Percentiles rank a stretch among this genome's conserved stretches.
These are phyloP conservation scores for Caenorhabditis sp. DNA, from an alignment of 2,888 invertebrate species.

Conservation along the genomic window DNA sequence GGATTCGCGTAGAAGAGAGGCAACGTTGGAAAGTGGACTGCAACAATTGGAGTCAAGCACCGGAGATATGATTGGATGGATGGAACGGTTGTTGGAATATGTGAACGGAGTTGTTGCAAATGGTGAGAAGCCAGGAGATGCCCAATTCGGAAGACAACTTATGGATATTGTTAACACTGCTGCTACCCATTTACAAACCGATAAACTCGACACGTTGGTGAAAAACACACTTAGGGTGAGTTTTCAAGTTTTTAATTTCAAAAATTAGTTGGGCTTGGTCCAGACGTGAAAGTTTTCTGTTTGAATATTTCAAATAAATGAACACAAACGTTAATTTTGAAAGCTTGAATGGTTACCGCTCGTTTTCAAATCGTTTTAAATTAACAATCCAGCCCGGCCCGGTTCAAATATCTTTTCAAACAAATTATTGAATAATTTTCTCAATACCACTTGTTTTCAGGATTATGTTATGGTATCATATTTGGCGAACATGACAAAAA, in stretches of 20 bases:
- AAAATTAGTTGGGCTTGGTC: too few species aligned
- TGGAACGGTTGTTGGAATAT: conserved; percentile 62
- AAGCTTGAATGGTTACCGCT: background rate
- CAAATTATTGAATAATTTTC: too few species aligned
- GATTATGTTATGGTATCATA: conserved; percentile 97
- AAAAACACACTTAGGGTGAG: conserved; percentile 88
- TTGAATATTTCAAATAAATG: too few species aligned
- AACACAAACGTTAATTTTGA: too few species aligned
- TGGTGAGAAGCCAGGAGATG: conserved; percentile 77
- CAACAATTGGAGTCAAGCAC: conserved; percentile 88
- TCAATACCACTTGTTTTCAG: conserved; percentile 69
- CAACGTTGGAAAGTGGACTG: conserved; percentile 74
- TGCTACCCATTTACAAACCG: conserved; percentile 83
- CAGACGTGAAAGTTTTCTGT: too few species aligned
- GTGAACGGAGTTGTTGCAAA: conserved; percentile 86
- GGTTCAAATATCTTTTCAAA: too few species aligned
- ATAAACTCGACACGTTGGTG: conserved; percentile 91
- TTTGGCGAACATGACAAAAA: conserved; percentile 91
- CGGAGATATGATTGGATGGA: conserved; percentile 77
- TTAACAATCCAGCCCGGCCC: too few species aligned
- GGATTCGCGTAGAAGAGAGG: conserved; percentile 74
- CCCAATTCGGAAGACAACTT: conserved; percentile 87
- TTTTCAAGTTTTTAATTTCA: conserved; percentile 24
- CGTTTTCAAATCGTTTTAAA: too few species aligned
- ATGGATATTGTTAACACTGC: conserved; percentile 77